These are phyloP conservation scores for Drosophila guanche DNA, from an alignment of 1,140 invertebrate species.

Conservation along the genomic window DNA sequence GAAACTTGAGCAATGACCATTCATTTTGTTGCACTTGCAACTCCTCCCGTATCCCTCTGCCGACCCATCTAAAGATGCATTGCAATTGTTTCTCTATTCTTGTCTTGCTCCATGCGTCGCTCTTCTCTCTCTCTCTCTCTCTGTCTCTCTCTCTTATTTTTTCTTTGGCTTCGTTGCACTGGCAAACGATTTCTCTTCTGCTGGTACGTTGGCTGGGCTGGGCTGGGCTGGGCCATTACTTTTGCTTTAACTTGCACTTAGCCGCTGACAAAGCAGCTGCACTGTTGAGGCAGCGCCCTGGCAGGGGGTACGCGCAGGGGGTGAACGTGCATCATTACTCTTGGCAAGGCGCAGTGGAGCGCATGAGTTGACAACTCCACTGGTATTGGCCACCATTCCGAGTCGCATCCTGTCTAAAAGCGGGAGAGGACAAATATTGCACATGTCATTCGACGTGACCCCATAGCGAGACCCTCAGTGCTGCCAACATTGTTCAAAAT, in stretches of 20 bases:
- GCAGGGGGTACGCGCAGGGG: not conserved
- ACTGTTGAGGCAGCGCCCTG: not conserved
- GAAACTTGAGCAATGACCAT: slow-evolving; percentile 63
- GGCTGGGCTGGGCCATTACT: slow-evolving; percentile 59
- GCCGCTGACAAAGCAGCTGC: slow-evolving; percentile 70
- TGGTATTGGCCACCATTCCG: slow-evolving; percentile 74
- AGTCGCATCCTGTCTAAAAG: slow-evolving; percentile 3
- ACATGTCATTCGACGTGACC: slow-evolving; percentile 70
- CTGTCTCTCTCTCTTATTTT: not conserved
- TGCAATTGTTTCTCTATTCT: slow-evolving; percentile 52
- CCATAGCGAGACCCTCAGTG: too few relatives aligned
- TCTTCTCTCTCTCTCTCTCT: not conserved
- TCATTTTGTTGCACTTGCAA: slow-evolving; percentile 51
- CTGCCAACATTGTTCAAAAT: too few relatives aligned
- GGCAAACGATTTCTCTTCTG: slow-evolving; percentile 51
- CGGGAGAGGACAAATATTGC: slow-evolving; percentile 72
- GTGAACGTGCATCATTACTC: slow-evolving; percentile 68
- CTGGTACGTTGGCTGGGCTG: slow-evolving; percentile 46
- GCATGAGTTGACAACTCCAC: slow-evolving; percentile 73
- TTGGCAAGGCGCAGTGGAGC: slow-evolving; percentile 54
- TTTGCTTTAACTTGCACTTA: slow-evolving; percentile 77
- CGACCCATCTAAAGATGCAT: slow-evolving; percentile 43
- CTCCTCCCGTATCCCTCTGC: not conserved
- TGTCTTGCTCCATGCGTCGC: slow-evolving; percentile 2
- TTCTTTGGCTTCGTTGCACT: slow-evolving; percentile 1